These are phyloP conservation scores for Erebia aethiops DNA, from an alignment of 2,888 invertebrate genomes.

Conservation along the genomic window DNA sequence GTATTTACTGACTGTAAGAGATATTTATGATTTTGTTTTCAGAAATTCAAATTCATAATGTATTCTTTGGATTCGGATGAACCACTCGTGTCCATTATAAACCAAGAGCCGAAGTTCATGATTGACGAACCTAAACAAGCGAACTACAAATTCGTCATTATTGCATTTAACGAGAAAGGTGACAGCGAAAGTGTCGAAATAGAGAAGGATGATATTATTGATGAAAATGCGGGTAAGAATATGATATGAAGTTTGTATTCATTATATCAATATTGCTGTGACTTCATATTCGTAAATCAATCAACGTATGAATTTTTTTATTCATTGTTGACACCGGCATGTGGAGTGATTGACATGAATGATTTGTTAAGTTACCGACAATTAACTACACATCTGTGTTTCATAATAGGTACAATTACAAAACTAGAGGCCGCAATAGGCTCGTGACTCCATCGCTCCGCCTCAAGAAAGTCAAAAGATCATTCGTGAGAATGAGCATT, in stretches of 20 bases:
- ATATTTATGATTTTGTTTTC: slow-evolving; percentile 29
- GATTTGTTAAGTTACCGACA: no score
- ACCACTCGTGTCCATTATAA: slow-evolving; percentile 64
- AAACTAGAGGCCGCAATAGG: no score
- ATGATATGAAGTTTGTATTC: background rate
- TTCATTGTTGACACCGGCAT: no score
- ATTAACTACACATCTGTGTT: no score
- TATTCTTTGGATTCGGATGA: slow-evolving; percentile 55
- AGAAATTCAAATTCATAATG: slow-evolving; percentile 73
- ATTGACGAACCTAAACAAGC: slow-evolving; percentile 63
- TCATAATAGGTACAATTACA: no score
- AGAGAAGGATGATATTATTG: slow-evolving; percentile 56
- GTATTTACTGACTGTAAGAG: background rate
- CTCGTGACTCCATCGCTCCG: no score
- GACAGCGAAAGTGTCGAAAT: slow-evolving; percentile 66
- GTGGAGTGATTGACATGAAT: no score
- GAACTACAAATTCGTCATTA: slow-evolving; percentile 63
- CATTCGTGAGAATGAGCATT: no score
- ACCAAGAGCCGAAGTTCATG: slow-evolving; percentile 67
- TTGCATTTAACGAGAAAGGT: slow-evolving; percentile 73
- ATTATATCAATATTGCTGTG: no score
- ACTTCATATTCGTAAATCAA: no score
- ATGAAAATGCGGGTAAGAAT: slow-evolving; percentile 54
- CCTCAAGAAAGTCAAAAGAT: no score
- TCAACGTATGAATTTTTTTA: no score